phyloP scores from a whole-genome alignment of 2,888 invertebrate genomes.

The Lasioglossum malachurum region DNA sequence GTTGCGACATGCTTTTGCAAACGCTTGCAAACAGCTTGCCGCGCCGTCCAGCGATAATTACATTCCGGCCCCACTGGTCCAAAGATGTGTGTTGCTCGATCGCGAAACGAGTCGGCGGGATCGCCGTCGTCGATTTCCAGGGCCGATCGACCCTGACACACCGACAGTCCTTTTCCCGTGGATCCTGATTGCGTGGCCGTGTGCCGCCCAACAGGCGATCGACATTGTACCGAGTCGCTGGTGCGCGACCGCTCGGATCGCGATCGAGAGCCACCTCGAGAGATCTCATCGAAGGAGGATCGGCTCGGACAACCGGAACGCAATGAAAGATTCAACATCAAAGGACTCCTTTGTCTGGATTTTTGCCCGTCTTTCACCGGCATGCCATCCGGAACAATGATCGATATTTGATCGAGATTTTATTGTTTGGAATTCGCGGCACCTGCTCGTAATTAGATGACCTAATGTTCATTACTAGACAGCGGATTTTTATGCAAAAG shows the following conservation, averaged over 20 bases:
- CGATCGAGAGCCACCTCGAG: background rate
- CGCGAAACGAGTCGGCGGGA: constrained; percentile 40
- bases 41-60: constrained; percentile 39
- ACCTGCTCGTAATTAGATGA: background rate
- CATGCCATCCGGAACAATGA: background rate
- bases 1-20: constrained; percentile 26
- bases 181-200: constrained; percentile 50
- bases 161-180: constrained; percentile 39
- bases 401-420: background rate
- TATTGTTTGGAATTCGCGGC: background rate
- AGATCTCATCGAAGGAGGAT: background rate
- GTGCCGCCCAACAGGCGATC: constrained; percentile 40
- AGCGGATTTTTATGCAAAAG: no score
- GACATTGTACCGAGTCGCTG: constrained; percentile 42
- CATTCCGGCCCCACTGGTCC: constrained; percentile 4
- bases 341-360: background rate
- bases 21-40: constrained; percentile 4
- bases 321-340: background rate
- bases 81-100: background rate
- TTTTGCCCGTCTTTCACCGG: background rate
- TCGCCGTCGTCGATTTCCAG: constrained; percentile 21
- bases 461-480: no score
- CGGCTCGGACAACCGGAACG: background rate
- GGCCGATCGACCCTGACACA: constrained; percentile 67
- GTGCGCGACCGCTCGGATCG: constrained; percentile 49